phyloP scores from a whole-genome alignment of 2,113 vertebrate genomes.

The Myocastor coypus region DNA sequence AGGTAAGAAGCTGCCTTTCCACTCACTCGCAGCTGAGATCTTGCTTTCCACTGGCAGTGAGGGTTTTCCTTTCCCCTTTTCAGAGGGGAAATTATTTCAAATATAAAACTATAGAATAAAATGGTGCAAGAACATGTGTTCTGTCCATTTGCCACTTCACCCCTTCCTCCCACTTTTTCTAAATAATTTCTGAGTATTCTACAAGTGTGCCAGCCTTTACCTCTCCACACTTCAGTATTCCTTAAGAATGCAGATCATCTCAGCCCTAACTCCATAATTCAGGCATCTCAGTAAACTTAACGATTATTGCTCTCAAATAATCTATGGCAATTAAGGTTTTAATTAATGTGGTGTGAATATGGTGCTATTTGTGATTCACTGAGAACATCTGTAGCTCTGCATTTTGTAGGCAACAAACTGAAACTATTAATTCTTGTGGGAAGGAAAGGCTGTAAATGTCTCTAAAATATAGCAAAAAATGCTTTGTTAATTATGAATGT shows the following conservation, averaged over 20 bases:
- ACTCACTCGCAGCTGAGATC: background rate
- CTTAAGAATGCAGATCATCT: background rate
- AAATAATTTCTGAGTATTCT: background rate
- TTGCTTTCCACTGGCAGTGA: slow-evolving; percentile 34
- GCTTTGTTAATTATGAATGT: slow-evolving; percentile 2
- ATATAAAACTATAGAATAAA: background rate
- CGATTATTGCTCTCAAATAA: background rate
- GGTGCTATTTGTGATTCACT: slow-evolving; percentile 1
- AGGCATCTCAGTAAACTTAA: background rate
- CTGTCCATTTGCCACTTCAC: background rate
- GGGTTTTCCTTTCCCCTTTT: background rate
- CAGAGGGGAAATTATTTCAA: slow-evolving; percentile 34
- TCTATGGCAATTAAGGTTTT: slow-evolving; percentile 23
- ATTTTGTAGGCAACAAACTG: slow-evolving; percentile 39
- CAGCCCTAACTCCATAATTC: background rate
- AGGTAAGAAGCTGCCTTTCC: slow-evolving; percentile 85
- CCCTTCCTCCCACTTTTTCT: background rate
- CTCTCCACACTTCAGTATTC: background rate
- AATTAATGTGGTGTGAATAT: slow-evolving; percentile 25
- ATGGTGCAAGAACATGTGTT: background rate
- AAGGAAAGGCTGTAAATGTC: background rate
- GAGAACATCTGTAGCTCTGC: slow-evolving; percentile 8
- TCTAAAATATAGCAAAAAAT: background rate
- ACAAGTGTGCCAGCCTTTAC: background rate
- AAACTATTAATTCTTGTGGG: slow-evolving; percentile 33